Conservation (phyloP, 1,140 invertebrate species). For the Hylaeus volcanicus region DNA sequence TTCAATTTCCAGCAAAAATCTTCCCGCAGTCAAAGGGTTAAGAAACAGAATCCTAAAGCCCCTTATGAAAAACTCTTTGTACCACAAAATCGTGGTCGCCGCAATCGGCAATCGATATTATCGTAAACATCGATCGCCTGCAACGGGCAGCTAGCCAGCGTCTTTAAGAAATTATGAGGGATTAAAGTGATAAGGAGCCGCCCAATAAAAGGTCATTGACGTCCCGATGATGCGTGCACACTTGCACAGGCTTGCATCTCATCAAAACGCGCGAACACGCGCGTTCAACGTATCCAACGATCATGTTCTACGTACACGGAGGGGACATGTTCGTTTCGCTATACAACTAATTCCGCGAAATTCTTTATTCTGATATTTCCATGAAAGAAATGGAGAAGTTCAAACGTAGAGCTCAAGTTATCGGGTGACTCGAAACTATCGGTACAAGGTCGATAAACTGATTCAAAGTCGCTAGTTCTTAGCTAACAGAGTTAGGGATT, state of each 20-base stretch:
- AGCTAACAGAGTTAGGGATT: too few relatives aligned
- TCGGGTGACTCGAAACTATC: too few relatives aligned
- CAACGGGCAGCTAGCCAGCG: slow-evolving; percentile 28
- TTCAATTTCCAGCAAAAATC: too few relatives aligned
- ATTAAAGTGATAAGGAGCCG: slow-evolving; percentile 59
- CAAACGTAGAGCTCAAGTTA: too few relatives aligned
- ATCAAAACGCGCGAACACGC: slow-evolving; percentile 30
- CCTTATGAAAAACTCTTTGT: too few relatives aligned
- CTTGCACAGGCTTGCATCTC: slow-evolving; percentile 19
- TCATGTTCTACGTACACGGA: background rate
- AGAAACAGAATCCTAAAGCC: too few relatives aligned
- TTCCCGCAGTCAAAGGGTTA: too few relatives aligned
- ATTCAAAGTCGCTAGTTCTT: too few relatives aligned
- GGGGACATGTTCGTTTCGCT: slow-evolving; percentile 20
- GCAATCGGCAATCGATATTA: slow-evolving; percentile 22
- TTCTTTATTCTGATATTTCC: too few relatives aligned
- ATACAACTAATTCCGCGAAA: background rate
- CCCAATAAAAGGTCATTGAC: slow-evolving; percentile 59
- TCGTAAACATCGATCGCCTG: slow-evolving; percentile 15
- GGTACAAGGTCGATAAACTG: too few relatives aligned
- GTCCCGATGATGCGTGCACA: slow-evolving; percentile 47
- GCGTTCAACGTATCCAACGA: background rate
- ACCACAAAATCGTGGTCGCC: slow-evolving; percentile 3
- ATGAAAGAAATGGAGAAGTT: too few relatives aligned
- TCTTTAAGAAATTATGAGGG: slow-evolving; percentile 54